Evolutionary conservation across 2,888 invertebrate genomes (phyloP), one percentile per base, ranked within the genome.

Genomic region (Troides helena): DNA sequence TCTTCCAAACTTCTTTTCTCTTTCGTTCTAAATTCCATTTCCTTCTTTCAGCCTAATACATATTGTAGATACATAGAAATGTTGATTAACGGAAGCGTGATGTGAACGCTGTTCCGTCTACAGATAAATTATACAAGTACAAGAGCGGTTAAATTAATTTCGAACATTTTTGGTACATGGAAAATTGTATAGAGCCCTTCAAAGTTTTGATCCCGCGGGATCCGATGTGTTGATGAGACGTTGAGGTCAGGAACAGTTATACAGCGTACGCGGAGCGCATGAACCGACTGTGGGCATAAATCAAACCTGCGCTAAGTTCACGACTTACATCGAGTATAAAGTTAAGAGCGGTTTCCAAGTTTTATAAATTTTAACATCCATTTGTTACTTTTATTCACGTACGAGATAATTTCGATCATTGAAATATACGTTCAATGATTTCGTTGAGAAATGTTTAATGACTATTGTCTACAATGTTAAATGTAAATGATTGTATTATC

Each of bases 231-330:
- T 87, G 86, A 89, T 88, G 86, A 89, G 85, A 81, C 80, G 81
- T 80, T 82, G 85, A 85, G 89, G 87, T 89, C 85, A 86, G 83
- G 78, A 85, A 85, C 84, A 85, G 85, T 85, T 86, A 86, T 80
- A 82, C 82, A 81, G 81, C 79, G 80, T 85, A 83, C 82, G 82
- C 80, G 81, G 77, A 87, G 82, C 82, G 80, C 85, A 86, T 85
- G 85, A 87, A 86, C 83, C 82, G 79, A 81, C 81, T 86, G 82
- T 81, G 82, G 80, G 83, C 82, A 88, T 90, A 89, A 89, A 89
- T 90, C 88, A 89, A 87, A 84, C 84, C 82, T 72, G 74, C 83
- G 81, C 81, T 78, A 81, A 81, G 80, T 78, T 73, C 67, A 66
- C 63, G 61, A 58, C 62, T 39, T n/a, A 46, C 65, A 64, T 21